Evolutionary conservation across 1,140 invertebrate species (phyloP), one percentile per base, ranked within the genome.

Genomic region (Diabrotica undecimpunctata): DNA sequence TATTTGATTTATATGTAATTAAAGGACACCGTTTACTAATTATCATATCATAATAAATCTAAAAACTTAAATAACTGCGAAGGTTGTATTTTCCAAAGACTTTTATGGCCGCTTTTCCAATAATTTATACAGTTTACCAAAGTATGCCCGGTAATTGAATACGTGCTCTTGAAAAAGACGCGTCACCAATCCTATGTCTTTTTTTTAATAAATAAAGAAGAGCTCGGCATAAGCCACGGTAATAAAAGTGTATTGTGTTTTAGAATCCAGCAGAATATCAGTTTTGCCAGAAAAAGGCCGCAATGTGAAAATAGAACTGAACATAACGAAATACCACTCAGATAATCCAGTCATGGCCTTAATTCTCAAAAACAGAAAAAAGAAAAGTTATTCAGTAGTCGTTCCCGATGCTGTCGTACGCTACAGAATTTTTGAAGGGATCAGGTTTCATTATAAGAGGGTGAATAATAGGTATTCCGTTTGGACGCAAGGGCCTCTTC

Each of bases 401-500:
- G 78, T 65, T 65, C 80, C 65, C 61, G 72, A 58, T 64, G 77
- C 65, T 72, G 77, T 57, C 60, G 68, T 70, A 68, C 66, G 36
- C 56, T 75, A 46, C 67, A 76, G 58, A 62, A 77, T 85, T 7
- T 75, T 83, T 10, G 82, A 82, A 66, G 85, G 84, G 0, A 78
- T 83, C 1, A 77, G 77, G 6, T 86, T 88, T 73, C 79, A 81
- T 67, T 83, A 84, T 68, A 79, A 80, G 39, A 81, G 81, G 54
- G 54, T 72, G 5, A 79, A 81, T 50, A 79, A 81, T 41, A 77
- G 75, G 6, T 83, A 87, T 67, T 79, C 75, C 2, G 75, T 89
- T 14, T 76, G 76, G 68, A 81, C 84, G 0, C 76, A 79, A 50
- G 88, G 88, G 38, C 86, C 86, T 0, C 75, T 85, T 0, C 74